A percentile compares a stretch with the other conserved stretches of the same genome.
Conservation (phyloP, 2,797 vertebrate species). For the Remorina albescens region DNA sequence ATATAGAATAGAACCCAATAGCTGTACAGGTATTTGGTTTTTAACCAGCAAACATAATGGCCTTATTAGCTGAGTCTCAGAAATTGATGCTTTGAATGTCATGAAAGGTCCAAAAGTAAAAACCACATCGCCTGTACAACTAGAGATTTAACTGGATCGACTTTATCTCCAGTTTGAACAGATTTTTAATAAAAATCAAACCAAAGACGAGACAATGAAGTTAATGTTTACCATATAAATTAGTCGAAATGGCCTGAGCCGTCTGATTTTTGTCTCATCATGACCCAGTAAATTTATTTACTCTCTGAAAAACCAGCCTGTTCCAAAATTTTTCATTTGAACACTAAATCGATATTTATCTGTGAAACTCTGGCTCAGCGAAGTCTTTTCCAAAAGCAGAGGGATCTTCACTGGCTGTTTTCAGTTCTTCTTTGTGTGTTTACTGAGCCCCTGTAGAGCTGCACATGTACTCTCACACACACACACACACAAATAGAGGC, state of each 20-base stretch:
- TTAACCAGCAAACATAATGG: constrained; percentile 1
- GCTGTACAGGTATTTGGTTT: not conserved
- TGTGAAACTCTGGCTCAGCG: constrained; percentile 1
- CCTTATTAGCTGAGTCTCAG: not conserved
- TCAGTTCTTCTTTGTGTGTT: constrained; percentile 31
- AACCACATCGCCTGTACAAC: not conserved
- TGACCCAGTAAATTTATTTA: not conserved
- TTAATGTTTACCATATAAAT: constrained; percentile 8
- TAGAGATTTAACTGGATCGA: not conserved
- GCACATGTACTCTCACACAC: constrained; percentile 9
- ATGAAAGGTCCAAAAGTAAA: not conserved
- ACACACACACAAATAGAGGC: constrained; percentile 22
- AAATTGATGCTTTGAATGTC: not conserved
- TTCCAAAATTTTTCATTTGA: not conserved
- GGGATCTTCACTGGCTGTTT: constrained; percentile 14
- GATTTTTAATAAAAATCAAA: constrained; percentile 30
- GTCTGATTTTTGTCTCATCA: not conserved
- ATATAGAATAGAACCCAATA: not conserved
- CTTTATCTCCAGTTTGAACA: not conserved
- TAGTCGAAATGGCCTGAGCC: not conserved
- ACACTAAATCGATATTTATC: not conserved
- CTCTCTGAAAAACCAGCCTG: not conserved
- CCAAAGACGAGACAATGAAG: constrained; percentile 35
- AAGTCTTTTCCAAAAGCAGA: not conserved
- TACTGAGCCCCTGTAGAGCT: not conserved